Conservation (phyloP, 1,140 invertebrate genomes). For the Bombus waltoni region DNA sequence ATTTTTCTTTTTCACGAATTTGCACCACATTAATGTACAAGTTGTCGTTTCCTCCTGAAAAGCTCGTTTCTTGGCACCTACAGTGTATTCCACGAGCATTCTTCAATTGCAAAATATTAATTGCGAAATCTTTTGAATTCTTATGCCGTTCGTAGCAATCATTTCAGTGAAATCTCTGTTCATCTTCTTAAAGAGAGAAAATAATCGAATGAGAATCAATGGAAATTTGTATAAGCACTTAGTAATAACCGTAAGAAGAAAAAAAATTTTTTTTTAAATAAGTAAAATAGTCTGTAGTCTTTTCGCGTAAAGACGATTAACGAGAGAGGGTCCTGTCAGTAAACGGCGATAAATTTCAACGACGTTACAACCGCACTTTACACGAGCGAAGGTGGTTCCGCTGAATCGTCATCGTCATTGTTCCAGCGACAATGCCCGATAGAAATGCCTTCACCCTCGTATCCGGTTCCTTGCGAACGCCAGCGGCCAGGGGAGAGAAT, state of each 20-base stretch:
- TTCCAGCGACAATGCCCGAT: conserved; percentile 68
- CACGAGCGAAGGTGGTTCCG: conserved; percentile 50
- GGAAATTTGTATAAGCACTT: neutral
- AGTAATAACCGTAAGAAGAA: neutral
- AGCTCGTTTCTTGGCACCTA: too few relatives aligned
- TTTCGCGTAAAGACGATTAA: neutral
- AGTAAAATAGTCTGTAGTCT: neutral
- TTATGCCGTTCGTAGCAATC: too few relatives aligned
- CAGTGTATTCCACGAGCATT: too few relatives aligned
- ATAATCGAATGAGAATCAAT: neutral
- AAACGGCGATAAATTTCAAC: conserved; percentile 49
- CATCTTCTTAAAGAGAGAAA: neutral
- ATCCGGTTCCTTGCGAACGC: conserved; percentile 56
- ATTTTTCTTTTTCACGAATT: too few relatives aligned
- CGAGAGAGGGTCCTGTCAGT: neutral
- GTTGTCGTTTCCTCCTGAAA: too few relatives aligned
- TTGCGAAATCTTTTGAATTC: too few relatives aligned
- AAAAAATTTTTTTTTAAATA: neutral
- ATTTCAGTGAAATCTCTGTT: too few relatives aligned
- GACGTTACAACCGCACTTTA: conserved; percentile 41
- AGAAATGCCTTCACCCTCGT: conserved; percentile 73
- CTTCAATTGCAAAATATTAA: too few relatives aligned
- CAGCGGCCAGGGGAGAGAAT: conserved; percentile 67
- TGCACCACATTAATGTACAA: too few relatives aligned
- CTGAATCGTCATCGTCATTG: conserved; percentile 63